These are phyloP conservation scores for Hyperoplus immaculatus DNA, from an alignment of 2,797 vertebrate species.

Conservation along the genomic window DNA sequence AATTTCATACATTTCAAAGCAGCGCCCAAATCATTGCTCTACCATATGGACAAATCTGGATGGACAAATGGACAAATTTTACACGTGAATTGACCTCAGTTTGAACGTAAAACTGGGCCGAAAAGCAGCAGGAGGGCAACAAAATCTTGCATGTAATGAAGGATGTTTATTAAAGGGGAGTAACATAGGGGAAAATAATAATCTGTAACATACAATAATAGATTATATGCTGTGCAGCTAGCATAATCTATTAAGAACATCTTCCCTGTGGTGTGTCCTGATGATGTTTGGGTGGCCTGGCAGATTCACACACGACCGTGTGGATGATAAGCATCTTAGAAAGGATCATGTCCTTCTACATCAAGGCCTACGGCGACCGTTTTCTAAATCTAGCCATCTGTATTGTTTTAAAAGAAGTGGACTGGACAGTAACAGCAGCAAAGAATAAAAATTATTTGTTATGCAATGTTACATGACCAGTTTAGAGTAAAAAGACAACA, in stretches of 20 bases:
- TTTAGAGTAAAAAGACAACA: not conserved
- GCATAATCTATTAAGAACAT: conserved; percentile 33
- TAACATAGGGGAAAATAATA: conserved; percentile 12
- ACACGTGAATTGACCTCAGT: conserved; percentile 3
- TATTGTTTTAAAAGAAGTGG: conserved; percentile 6
- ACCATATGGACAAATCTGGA: not conserved
- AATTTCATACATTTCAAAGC: conserved; percentile 45
- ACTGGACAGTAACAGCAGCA: not conserved
- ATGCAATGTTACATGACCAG: not conserved
- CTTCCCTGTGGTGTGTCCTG: conserved; percentile 40
- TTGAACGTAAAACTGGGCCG: conserved; percentile 33
- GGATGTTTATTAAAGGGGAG: conserved; percentile 15
- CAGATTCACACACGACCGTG: conserved; percentile 38
- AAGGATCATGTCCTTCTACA: conserved; percentile 23
- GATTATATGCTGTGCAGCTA: conserved; percentile 13
- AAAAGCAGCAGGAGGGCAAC: conserved; percentile 21
- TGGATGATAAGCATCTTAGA: conserved; percentile 40
- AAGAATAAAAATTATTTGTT: not conserved
- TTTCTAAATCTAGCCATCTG: conserved; percentile 7
- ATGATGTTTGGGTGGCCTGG: conserved; percentile 47
- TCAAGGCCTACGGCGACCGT: not conserved
- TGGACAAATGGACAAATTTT: too few species aligned
- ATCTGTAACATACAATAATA: conserved; percentile 1
- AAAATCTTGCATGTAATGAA: conserved; percentile 24
- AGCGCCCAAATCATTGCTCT: not conserved